Evolutionary conservation across 30 jellyfish, hydroid and myxozoan genomes (phyloP), one percentile per base, ranked within the genome.

Genomic region (Aurelia coerulea): DNA sequence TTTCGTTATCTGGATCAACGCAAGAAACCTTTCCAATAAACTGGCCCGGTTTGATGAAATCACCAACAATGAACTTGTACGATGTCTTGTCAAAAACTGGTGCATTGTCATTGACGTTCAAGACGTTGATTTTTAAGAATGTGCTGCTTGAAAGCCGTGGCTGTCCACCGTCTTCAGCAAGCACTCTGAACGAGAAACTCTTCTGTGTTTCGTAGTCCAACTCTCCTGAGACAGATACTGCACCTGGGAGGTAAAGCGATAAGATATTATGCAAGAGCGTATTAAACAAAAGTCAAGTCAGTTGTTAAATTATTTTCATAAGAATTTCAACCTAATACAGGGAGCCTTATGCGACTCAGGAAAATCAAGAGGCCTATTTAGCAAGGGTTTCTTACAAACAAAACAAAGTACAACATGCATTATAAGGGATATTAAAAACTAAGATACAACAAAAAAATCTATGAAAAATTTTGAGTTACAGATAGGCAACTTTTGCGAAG

Each of bases 11-110:
- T 0, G 86, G 80, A 78, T 95, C 99, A 4, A 70, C 34, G 34
- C 97, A 97, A 17, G 80, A 74, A 5, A 95, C 98, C 65, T 81
- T 83, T 15, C 99, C 99, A 71, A 95, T 67, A 65, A 95, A 95
- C 76, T 95, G 99, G 6, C 91, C 93, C 14, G 79, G 68, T 41
- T 66, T 54, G 35, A 49, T 78, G 58, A 69, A 85, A 16, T 81
- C 85, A 16, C 90, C 97, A 39, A 87, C 97, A 34, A 79, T 54
- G 74, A 90, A 95, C 32, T 78, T 53, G 84, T 83, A 90, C 2
- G 67, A 50, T 29, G 41, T 34, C 51, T 65, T 78, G 34, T 84
- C 89, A 65, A 95, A 95, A 7, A 32, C 49, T 4, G 99, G 99
- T 34, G 91, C 74, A 63, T 95, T 90, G 84, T 95, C 99, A 67